These are phyloP conservation scores for Tympanoctomys barrerae DNA, from an alignment of 2,797 vertebrate genomes.

Conservation along the genomic window DNA sequence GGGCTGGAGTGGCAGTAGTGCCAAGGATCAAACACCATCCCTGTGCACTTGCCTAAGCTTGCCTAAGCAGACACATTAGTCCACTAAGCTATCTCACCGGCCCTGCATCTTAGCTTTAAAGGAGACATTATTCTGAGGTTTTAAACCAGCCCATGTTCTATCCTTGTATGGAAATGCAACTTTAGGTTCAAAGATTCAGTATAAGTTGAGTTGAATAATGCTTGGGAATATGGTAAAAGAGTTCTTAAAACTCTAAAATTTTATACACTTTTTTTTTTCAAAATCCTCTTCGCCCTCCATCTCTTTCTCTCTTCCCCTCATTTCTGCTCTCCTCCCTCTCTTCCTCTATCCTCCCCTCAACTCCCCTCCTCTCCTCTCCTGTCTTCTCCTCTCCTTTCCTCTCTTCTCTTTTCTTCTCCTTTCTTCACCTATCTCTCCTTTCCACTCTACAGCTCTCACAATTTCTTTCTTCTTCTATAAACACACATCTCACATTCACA, in stretches of 20 bases:
- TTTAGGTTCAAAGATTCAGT: background rate
- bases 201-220: background rate
- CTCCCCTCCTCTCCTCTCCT: background rate
- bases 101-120: background rate
- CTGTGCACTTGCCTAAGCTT: too few relatives aligned
- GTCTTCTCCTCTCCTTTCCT: background rate
- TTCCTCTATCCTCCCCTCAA: rapidly evolving
- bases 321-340: rapidly evolving
- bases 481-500: background rate
- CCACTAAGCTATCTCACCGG: too few relatives aligned
- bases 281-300: background rate
- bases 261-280: background rate
- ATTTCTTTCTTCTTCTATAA: background rate
- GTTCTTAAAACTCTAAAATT: background rate
- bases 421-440: background rate
- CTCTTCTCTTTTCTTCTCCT: rapidly evolving
- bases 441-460: too few relatives aligned
- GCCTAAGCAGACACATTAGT: too few relatives aligned
- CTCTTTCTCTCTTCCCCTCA: rapidly evolving
- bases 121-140: background rate
- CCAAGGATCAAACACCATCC: too few relatives aligned
- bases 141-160: background rate
- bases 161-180: too few relatives aligned
- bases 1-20: too few relatives aligned
- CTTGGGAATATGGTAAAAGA: background rate